Evolutionary conservation across 1,140 invertebrate species (phyloP).

Genomic region (Apis laboriosa): DNA sequence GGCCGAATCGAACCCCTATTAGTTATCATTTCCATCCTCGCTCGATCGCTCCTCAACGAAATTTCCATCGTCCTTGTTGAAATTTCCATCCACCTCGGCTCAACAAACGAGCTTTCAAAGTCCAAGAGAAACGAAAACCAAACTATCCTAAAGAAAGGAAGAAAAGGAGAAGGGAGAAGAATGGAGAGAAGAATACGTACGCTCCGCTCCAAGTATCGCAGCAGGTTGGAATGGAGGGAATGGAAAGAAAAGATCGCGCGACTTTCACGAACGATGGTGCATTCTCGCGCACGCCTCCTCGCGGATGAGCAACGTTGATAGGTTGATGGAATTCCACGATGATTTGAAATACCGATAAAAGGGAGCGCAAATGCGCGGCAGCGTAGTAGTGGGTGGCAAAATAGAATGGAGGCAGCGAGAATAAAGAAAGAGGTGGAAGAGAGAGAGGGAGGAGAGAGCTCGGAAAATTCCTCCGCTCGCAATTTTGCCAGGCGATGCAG

Average conservation of each 20-base stretch:
- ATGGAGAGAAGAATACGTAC: no score
- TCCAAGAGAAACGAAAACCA: neutral
- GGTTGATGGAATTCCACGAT: conserved; percentile 46
- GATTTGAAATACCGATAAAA: conserved; percentile 53
- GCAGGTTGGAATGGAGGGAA: neutral
- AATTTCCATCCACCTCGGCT: neutral
- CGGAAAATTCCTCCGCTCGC: conserved; percentile 34
- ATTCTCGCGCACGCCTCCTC: neutral
- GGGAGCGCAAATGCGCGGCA: conserved; percentile 25
- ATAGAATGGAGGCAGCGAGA: conserved; percentile 11
- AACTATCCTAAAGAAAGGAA: neutral
- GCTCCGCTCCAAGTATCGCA: neutral
- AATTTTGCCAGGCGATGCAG: conserved; percentile 48
- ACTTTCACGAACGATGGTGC: conserved; percentile 10
- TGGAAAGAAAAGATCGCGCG: neutral
- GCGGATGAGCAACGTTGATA: conserved; percentile 27
- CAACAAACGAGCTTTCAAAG: neutral
- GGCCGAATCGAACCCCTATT: conserved; percentile 9
- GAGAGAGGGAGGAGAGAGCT: neutral
- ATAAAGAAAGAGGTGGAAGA: neutral
- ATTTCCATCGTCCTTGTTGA: neutral
- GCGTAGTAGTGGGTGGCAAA: neutral
- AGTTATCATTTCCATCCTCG: neutral
- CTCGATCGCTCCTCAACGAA: conserved; percentile 1
- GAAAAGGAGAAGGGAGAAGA: neutral